phyloP scores from a whole-genome alignment of 2,797 vertebrate species.

The Sebastes jordani region DNA sequence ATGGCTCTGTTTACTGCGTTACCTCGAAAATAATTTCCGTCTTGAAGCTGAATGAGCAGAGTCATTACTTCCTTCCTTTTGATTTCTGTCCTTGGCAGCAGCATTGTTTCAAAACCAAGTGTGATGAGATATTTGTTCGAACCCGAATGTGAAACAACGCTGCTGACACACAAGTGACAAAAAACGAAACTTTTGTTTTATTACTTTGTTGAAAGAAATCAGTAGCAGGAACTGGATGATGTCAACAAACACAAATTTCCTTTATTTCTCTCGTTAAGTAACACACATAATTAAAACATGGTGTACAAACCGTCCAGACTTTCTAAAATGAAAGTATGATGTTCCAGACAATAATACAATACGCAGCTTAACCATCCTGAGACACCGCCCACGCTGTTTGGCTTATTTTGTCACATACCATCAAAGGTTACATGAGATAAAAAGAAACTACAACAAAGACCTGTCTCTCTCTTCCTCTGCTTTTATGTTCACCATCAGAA shows the following conservation, averaged over 20 bases:
- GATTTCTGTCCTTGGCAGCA: conserved; percentile 24
- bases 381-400: conserved; percentile 33
- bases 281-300: conserved; percentile 2
- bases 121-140: neutral
- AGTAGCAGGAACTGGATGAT: neutral
- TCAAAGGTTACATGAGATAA: conserved; percentile 27
- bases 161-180: neutral
- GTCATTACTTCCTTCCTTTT: conserved; percentile 65
- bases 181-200: neutral
- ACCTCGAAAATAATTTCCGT: conserved; percentile 21
- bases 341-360: conserved; percentile 12
- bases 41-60: conserved; percentile 33
- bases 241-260: too few relatives aligned
- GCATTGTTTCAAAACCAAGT: conserved; percentile 5
- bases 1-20: neutral
- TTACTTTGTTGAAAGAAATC: neutral
- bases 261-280: conserved; percentile 42
- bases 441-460: conserved; percentile 36
- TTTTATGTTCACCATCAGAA: conserved; percentile 26
- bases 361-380: conserved; percentile 43
- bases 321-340: conserved; percentile 66
- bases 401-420: conserved; percentile 42
- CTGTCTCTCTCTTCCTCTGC: neutral
- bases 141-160: conserved; percentile 6
- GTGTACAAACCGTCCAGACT: conserved; percentile 31